Percentiles rank a stretch among this genome's conserved stretches.
phyloP scores from a whole-genome alignment of 1,140 invertebrate species.

The Drosophila nannoptera region DNA sequence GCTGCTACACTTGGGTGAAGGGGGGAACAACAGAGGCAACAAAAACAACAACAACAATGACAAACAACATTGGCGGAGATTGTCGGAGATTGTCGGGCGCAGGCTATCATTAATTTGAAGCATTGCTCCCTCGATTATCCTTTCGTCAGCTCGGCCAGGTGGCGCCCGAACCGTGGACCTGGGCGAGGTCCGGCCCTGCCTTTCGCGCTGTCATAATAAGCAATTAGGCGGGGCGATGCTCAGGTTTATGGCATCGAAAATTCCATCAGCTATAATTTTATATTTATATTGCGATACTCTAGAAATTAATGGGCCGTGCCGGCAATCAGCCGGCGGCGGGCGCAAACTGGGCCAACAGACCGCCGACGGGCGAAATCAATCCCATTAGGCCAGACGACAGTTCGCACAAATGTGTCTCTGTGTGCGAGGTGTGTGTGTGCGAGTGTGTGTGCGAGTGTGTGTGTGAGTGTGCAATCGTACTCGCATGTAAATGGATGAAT shows the following conservation, averaged over 20 bases:
- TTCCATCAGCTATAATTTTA: slow-evolving; percentile 46
- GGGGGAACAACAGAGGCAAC: slow-evolving; percentile 24
- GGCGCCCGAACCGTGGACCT: not conserved
- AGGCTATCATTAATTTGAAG: slow-evolving; percentile 68
- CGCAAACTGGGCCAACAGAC: not conserved
- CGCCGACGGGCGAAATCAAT: slow-evolving; percentile 13
- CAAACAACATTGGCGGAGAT: slow-evolving; percentile 56
- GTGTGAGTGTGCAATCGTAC: no score
- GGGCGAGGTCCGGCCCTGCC: not conserved
- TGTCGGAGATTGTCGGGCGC: slow-evolving; percentile 55
- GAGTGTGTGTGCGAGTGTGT: not conserved
- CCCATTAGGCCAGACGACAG: slow-evolving; percentile 11
- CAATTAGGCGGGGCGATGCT: slow-evolving; percentile 66
- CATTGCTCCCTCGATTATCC: slow-evolving; percentile 42
- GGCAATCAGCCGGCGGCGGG: slow-evolving; percentile 50
- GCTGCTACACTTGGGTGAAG: not conserved
- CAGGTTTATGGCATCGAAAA: slow-evolving; percentile 60
- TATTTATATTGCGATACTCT: slow-evolving; percentile 31
- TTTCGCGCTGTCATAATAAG: slow-evolving; percentile 64
- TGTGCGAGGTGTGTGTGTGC: not conserved
- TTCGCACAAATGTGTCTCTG: slow-evolving; percentile 4
- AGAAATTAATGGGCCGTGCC: slow-evolving; percentile 64
- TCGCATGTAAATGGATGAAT: no score
- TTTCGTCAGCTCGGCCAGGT: slow-evolving; percentile 57
- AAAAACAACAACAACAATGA: slow-evolving; percentile 34